A percentile compares a stretch with the other conserved stretches of the same genome.
phyloP scores from a whole-genome alignment of 2,797 vertebrate species.

The Parotocinclus haroldoi region DNA sequence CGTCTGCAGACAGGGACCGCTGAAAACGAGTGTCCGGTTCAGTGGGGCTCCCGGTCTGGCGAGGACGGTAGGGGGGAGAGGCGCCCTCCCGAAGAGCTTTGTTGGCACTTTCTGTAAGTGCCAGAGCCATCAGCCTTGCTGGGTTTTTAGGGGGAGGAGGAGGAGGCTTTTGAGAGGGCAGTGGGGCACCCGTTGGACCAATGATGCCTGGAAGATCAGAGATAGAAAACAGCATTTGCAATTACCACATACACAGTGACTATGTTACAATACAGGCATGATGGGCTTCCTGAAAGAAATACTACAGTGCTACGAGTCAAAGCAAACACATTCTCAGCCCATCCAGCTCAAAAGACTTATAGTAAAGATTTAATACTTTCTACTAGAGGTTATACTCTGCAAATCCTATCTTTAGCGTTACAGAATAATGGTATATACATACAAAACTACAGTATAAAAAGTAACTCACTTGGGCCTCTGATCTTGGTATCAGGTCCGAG shows the following conservation, averaged over 20 bases:
- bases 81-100: constrained; percentile 67
- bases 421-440: too few relatives aligned
- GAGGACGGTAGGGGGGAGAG: constrained; percentile 53
- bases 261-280: neutral
- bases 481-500: constrained; percentile 50
- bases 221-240: neutral
- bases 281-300: too few relatives aligned
- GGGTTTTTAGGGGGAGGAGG: constrained; percentile 77
- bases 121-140: constrained; percentile 78
- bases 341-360: too few relatives aligned
- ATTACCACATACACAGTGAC: neutral
- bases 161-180: constrained; percentile 67
- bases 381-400: too few relatives aligned
- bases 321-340: too few relatives aligned
- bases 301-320: too few relatives aligned
- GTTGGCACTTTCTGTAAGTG: constrained; percentile 76
- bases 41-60: constrained; percentile 35
- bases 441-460: neutral
- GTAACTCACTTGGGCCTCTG: constrained; percentile 47
- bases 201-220: constrained; percentile 44
- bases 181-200: constrained; percentile 51
- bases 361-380: too few relatives aligned
- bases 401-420: too few relatives aligned
- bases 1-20: constrained; percentile 68
- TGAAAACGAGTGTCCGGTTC: constrained; percentile 55